These are phyloP conservation scores for Oreochromis grahami DNA, from an alignment of 2,797 vertebrate species.

Conservation along the genomic window DNA sequence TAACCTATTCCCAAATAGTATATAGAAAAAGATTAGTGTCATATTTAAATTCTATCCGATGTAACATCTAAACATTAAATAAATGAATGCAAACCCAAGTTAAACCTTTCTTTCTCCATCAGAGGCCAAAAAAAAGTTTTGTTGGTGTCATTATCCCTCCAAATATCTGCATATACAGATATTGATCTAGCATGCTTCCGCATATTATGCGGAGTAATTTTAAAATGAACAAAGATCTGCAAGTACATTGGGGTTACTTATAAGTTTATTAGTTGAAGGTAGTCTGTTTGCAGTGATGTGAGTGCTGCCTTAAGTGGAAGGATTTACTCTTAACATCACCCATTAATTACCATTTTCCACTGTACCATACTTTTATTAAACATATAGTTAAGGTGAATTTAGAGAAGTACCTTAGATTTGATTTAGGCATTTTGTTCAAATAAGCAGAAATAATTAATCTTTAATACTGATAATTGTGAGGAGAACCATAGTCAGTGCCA, in stretches of 20 bases:
- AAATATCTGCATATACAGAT: not conserved
- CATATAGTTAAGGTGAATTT: not conserved
- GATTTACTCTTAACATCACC: not conserved
- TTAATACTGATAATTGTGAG: not conserved
- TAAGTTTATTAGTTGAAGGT: not conserved
- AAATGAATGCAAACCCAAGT: not conserved
- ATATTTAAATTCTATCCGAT: not conserved
- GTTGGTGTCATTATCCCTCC: not conserved
- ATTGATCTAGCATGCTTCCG: not conserved
- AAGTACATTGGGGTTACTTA: not conserved
- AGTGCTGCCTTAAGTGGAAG: not conserved
- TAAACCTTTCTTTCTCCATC: not conserved
- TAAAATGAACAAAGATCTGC: not conserved
- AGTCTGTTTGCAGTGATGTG: not conserved
- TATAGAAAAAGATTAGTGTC: not conserved
- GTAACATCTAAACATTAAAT: not conserved
- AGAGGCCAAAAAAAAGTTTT: not conserved
- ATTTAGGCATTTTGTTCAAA: not conserved
- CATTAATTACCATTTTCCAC: not conserved
- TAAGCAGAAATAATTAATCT: not conserved
- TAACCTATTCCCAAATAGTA: not conserved
- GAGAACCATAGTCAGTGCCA: not conserved
- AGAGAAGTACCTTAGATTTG: not conserved
- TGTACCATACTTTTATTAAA: not conserved
- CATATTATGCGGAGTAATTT: not conserved